A percentile compares a stretch with the other conserved stretches of the same genome.
phyloP scores from a whole-genome alignment of 2,797 vertebrate species.

The Premnoplex brunnescens region DNA sequence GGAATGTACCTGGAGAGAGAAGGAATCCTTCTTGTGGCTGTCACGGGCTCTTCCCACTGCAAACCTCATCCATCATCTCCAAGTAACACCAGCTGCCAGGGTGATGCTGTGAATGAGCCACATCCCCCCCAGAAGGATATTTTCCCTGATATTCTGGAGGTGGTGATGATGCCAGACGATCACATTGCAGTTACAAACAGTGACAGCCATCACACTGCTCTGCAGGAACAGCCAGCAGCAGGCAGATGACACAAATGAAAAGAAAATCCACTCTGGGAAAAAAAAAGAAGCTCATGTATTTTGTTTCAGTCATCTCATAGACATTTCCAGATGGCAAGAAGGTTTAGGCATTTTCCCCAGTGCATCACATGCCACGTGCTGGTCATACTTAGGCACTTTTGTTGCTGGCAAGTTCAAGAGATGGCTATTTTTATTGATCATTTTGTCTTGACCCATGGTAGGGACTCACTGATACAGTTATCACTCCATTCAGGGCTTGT shows the following conservation, averaged over 20 bases:
- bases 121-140: rapidly evolving
- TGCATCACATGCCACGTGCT: background rate
- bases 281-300: background rate
- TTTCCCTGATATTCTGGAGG: background rate
- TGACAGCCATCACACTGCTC: rapidly evolving
- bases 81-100: background rate
- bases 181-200: background rate
- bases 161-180: background rate
- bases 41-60: background rate
- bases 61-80: background rate
- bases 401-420: background rate
- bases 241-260: background rate
- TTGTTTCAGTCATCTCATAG: background rate
- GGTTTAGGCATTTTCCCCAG: background rate
- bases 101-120: background rate
- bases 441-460: background rate
- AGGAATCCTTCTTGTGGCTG: background rate
- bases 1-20: background rate
- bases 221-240: background rate
- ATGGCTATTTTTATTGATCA: background rate
- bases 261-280: background rate
- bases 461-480: background rate
- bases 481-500: background rate
- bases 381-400: background rate
- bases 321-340: background rate